Conservation (phyloP, 2,113 vertebrate genomes). For the Actinemys pallida region DNA sequence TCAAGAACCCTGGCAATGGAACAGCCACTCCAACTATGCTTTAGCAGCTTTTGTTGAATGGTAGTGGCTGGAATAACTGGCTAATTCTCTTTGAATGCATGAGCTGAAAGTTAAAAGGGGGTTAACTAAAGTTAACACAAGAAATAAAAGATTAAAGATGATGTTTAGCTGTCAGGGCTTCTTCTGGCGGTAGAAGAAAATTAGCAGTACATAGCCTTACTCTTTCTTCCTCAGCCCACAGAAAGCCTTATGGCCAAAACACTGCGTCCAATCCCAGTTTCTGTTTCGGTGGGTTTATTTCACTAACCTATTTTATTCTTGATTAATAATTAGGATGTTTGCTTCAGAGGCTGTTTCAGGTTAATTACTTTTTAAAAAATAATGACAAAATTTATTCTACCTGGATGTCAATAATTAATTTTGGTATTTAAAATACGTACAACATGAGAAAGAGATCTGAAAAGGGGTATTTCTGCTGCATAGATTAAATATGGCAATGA, state of each 20-base stretch:
- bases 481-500: slow-evolving; percentile 47
- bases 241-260: background rate
- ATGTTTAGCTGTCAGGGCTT: background rate
- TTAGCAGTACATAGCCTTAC: background rate
- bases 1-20: background rate
- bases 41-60: background rate
- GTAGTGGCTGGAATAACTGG: background rate
- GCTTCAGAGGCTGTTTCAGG: slow-evolving; percentile 7
- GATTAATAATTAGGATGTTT: slow-evolving; percentile 40
- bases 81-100: background rate
- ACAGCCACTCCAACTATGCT: background rate
- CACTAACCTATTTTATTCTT: background rate
- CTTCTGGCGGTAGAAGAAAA: background rate
- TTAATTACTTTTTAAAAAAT: slow-evolving; percentile 50
- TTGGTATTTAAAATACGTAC: background rate
- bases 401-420: slow-evolving; percentile 42
- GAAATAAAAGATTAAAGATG: background rate
- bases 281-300: background rate
- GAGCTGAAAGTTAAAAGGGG: background rate
- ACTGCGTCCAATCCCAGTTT: background rate
- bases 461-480: background rate
- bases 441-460: background rate
- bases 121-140: background rate
- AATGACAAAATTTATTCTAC: background rate
- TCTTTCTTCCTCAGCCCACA: background rate